phyloP scores from a whole-genome alignment of 2,888 invertebrate species.

The Scaptomyza cyrtandrae region DNA sequence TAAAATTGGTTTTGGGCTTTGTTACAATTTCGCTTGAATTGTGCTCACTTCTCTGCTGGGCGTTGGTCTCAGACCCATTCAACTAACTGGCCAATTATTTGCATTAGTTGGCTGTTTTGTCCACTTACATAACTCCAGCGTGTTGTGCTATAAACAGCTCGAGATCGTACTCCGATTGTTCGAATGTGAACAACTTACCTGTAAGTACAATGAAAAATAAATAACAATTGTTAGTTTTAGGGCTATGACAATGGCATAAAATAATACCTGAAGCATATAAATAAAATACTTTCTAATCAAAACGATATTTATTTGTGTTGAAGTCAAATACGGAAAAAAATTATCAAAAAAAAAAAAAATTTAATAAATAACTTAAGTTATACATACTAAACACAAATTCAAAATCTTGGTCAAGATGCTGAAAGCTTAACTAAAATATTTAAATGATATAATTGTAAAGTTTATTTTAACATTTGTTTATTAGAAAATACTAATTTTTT shows the following conservation, averaged over 20 bases:
- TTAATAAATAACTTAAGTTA: too few species aligned
- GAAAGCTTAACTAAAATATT: too few species aligned
- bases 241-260: slow-evolving; percentile 23
- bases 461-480: too few species aligned
- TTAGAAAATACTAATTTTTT: too few species aligned
- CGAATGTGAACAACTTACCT: slow-evolving; percentile 42
- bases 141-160: slow-evolving; percentile 7
- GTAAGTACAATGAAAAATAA: slow-evolving; percentile 35
- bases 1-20: slow-evolving; percentile 67
- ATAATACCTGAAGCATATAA: neutral
- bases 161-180: slow-evolving; percentile 23
- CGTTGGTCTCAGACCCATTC: slow-evolving; percentile 54
- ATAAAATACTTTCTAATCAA: slow-evolving; percentile 18
- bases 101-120: slow-evolving; percentile 49
- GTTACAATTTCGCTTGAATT: slow-evolving; percentile 57
- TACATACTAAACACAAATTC: too few species aligned
- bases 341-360: too few species aligned
- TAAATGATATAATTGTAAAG: too few species aligned
- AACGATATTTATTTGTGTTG: neutral
- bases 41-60: slow-evolving; percentile 40
- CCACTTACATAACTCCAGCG: slow-evolving; percentile 62
- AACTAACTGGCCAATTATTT: slow-evolving; percentile 73
- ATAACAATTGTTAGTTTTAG: slow-evolving; percentile 45
- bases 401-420: too few species aligned
- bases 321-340: neutral